phyloP scores from a whole-genome alignment of 2,797 vertebrate species.

The Rallus crepitans region DNA sequence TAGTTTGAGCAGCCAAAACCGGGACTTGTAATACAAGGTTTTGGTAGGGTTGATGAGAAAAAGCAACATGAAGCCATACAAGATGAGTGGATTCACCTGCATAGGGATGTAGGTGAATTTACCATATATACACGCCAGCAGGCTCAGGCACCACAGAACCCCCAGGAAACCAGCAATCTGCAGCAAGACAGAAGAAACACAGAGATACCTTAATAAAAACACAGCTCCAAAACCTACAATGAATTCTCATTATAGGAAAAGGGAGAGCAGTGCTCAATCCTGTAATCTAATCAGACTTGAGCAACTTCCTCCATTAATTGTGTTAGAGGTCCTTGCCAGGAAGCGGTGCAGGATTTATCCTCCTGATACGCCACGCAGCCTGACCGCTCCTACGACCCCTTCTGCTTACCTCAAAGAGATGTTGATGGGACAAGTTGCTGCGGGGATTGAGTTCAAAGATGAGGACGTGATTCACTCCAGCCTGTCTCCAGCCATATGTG shows the following conservation, averaged over 20 bases:
- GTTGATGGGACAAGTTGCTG: constrained; percentile 98
- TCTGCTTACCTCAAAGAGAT: constrained; percentile 94
- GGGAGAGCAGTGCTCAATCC: constrained; percentile 24
- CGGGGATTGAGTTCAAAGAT: constrained; percentile 99
- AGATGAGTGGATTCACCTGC: constrained; percentile 93
- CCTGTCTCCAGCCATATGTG: constrained; percentile 98
- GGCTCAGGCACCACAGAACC: constrained; percentile 95
- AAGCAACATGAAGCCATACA: constrained; percentile 96
- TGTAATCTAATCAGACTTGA: constrained; percentile 54
- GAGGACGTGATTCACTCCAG: constrained; percentile 97
- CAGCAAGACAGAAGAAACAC: not conserved
- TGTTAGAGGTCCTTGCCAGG: constrained; percentile 41
- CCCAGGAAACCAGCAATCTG: constrained; percentile 97
- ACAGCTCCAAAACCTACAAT: not conserved
- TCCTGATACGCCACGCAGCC: not conserved
- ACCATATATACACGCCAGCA: constrained; percentile 93
- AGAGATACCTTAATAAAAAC: constrained; percentile 24
- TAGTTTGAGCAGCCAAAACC: constrained; percentile 98
- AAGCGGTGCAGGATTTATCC: not conserved
- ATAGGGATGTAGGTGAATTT: constrained; percentile 86
- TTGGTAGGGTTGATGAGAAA: constrained; percentile 99
- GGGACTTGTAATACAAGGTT: constrained; percentile 98
- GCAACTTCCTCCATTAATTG: constrained; percentile 59
- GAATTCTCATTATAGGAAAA: constrained; percentile 49
- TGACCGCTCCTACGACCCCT: not conserved